Evolutionary conservation across 2,113 vertebrate genomes (phyloP).

Genomic region (Syrmaticus mikado): DNA sequence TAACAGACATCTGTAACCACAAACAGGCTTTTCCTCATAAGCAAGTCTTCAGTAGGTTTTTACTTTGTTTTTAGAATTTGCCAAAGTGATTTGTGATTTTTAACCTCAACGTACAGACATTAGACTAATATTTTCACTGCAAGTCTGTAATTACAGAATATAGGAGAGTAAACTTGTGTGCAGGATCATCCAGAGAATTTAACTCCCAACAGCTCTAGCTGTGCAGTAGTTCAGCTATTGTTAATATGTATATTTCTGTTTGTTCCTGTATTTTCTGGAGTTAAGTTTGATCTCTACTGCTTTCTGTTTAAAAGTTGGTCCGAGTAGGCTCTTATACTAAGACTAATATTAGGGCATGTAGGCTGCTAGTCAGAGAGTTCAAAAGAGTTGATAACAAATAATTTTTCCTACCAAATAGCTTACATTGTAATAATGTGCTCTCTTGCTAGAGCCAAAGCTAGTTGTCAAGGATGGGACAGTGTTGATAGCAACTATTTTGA

Average conservation of each 20-base stretch:
- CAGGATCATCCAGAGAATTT: not conserved
- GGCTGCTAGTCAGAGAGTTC: rapidly evolving
- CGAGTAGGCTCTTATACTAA: not conserved
- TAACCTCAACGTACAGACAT: not conserved
- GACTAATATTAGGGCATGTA: not conserved
- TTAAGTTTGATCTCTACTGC: not conserved
- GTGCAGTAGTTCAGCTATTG: not conserved
- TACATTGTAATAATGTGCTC: not conserved
- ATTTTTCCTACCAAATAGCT: not conserved
- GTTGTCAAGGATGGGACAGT: not conserved
- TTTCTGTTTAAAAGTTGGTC: not conserved
- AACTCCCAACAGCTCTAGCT: not conserved
- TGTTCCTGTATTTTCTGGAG: not conserved
- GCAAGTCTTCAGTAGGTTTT: not conserved
- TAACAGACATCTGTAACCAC: not conserved
- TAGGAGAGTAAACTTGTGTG: not conserved
- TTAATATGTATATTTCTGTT: not conserved
- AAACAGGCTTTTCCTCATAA: not conserved
- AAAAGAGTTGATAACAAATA: not conserved
- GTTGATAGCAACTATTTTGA: not conserved
- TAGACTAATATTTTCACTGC: not conserved
- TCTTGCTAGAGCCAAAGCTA: not conserved
- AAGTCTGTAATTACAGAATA: not conserved
- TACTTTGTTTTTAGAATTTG: not conserved
- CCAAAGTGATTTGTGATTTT: not conserved